Evolutionary conservation across 1,140 invertebrate genomes (phyloP), one percentile per base, ranked within the genome.

Genomic region (Ooceraea biroi): DNA sequence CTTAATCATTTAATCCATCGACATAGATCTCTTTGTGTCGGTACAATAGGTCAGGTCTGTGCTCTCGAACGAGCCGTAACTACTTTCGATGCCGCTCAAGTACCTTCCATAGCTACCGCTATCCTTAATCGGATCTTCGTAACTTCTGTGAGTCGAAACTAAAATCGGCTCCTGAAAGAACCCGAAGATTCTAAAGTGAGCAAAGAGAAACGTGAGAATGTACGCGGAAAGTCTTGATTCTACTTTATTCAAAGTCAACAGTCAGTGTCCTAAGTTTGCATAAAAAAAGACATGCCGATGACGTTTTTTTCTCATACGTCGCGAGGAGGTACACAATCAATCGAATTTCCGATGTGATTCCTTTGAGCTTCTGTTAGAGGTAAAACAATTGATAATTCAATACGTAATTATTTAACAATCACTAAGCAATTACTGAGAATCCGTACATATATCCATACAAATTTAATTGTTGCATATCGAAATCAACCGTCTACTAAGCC

Each of bases 1-100:
- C 61, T 74, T 82, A 85, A 86, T 85, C 85, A 78, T 72, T 84
- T 86, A 85, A 86, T 85, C 83, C 83, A 68, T 74, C 73, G 74
- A 85, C 74, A 82, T 60, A 66, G 83, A 74, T 85, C 85, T 83
- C 77, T 85, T 87, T 83, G 63, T 87, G 63, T n/a, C 55, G 50
- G 65, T 66, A 85, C 85, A 83, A 87, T 82, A 58, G 83, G 68
- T 60, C 69, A 71, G 57, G 44, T 57, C 50, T 61, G 83, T 36
- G 36, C 36, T 52, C 52, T 68, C 83, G 76, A 82, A 57, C 48
- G 63, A 22, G 48, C 36, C 76, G 74, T 86, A 85, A 86, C 85
- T 85, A 82, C 83, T 82, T 82, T 85, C 76, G 44, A 73, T 55
- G 69, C 52, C 52, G 66, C 44, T 69, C 48, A 55, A 74, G 36